Base-by-base conservation (phyloP, 2,888 invertebrate species). In the Holacanthella duospinosa region DNA sequence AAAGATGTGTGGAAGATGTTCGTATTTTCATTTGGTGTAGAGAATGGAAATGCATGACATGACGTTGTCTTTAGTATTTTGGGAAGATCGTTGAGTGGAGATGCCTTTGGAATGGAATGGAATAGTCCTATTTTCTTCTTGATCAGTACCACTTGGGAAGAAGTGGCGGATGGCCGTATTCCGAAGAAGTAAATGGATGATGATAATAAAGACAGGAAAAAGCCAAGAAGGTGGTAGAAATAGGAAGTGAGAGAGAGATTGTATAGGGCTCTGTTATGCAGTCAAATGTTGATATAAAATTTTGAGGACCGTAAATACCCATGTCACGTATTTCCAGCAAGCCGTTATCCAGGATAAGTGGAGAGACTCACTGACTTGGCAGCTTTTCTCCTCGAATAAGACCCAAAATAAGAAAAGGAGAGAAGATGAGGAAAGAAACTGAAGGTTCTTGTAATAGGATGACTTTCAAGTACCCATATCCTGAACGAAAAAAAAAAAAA, bases 311-410 rank as follows among this genome's bases (percentile, higher is more conserved):
- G 67, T 68, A 70, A 70, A 68, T 63, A 68, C 70, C 63, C 68
- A 66, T 62, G 67, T 68, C 68, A 68, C 68, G 68, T 70, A 63
- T 58, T 54, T 57, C 54, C 48, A 62, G 67, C 61, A 66, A 66
- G 66, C 67, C 67, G 70, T 70, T 70, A 70, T 67, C 68, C 66
- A 44, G 67, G 66, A 68, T 67, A 66, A 68, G 65, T 66, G 63
- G 61, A 59, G 61, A 21, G 48, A 48, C 19, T n/a, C 19, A 48
- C 64, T 64, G 63, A 66, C 61, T 63, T 64, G 64, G 66, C 66
- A 61, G 66, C 66, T 61, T 64, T 48, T 48, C 48, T 21, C 12
- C 6, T 12, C 6, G 16, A 36, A 12, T 16, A 16, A 12, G 36
- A 16, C 36, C 6, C 9, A 36, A 26, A 26, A 55, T 12, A 3